Evolutionary conservation across 2,113 vertebrate species (phyloP), one percentile per base, ranked within the genome.

Genomic region (Antennarius striatus): DNA sequence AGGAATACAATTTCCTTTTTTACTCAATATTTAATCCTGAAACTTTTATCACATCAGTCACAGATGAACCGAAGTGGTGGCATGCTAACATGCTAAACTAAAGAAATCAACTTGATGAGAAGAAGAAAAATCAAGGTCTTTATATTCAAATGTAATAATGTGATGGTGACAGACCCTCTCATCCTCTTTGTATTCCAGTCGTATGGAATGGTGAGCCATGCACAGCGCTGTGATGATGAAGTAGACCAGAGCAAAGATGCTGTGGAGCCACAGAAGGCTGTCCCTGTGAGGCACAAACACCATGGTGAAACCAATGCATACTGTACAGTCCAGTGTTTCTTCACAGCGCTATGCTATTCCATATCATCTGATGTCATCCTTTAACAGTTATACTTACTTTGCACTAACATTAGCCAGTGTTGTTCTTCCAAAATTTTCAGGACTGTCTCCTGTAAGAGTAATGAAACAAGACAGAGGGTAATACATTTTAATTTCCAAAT

Each of bases 371-470:
- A 73, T 43, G 63, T 59, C 78, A 71, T 79, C 57, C 45, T 14
- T 32, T 6, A 56, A 47, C 40, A 42, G 68, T 49, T 71, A 51
- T 59, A 95, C 97, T 62, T 94, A 99, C 98, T 95, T 91, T 55
- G 93, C 93, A 6, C 93, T 93, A 77, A 99, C 91, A 88, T 99
- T 99, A 72, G 93, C 95, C 6, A 99, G 95, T 48, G 98, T 99
- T 54, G 96, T 98, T 86, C 96, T 93, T 52, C 95, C 96, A 3
- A 99, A 99, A 89, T 98, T 95, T 74, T 96, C 93, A 0, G 91
- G 95, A 77, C 90, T 94, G 88, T 91, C 89, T 69, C 94, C 97
- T 99, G 83, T 88, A 80, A 89, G 80, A 67, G 84, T 83, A 84
- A 92, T 88, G 56, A 80, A 60, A 86, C 40, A 56, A 51, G 84